phyloP scores from a whole-genome alignment of 2,113 vertebrate genomes.

The Guaruba guarouba region DNA sequence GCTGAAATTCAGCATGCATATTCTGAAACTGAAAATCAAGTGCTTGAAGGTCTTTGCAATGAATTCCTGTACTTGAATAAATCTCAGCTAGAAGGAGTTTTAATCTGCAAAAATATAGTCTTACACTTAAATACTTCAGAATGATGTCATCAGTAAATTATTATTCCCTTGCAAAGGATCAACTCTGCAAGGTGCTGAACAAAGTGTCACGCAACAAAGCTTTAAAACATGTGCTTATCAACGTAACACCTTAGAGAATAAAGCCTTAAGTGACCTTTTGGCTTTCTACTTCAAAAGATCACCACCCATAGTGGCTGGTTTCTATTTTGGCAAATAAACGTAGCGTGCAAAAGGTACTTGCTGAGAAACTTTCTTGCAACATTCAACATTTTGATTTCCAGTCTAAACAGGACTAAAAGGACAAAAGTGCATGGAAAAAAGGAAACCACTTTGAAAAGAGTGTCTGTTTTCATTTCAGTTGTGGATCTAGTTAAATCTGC shows the following conservation, averaged over 20 bases:
- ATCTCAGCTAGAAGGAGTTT: not conserved
- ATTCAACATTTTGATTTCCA: not conserved
- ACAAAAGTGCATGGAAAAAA: not conserved
- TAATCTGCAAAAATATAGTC: not conserved
- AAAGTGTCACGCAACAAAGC: not conserved
- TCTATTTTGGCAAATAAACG: not conserved
- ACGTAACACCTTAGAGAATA: not conserved
- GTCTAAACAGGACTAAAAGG: not conserved
- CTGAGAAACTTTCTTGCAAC: not conserved
- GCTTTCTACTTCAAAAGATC: not conserved
- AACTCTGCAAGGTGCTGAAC: not conserved
- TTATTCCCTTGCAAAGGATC: not conserved
- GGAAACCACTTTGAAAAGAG: not conserved
- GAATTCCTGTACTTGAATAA: not conserved
- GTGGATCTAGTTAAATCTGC: not conserved
- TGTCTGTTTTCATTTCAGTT: not conserved
- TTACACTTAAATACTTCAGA: not conserved
- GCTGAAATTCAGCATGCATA: not conserved
- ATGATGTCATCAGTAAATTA: not conserved
- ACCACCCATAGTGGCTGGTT: not conserved
- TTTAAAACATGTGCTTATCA: not conserved
- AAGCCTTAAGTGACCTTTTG: slow-evolving; percentile 10
- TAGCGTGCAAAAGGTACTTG: not conserved
- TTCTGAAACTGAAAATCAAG: not conserved
- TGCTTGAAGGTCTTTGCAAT: not conserved